A percentile compares a stretch with the other conserved stretches of the same genome.
Evolutionary conservation across 1,140 invertebrate species (phyloP).

Genomic region (Ostrea edulis): DNA sequence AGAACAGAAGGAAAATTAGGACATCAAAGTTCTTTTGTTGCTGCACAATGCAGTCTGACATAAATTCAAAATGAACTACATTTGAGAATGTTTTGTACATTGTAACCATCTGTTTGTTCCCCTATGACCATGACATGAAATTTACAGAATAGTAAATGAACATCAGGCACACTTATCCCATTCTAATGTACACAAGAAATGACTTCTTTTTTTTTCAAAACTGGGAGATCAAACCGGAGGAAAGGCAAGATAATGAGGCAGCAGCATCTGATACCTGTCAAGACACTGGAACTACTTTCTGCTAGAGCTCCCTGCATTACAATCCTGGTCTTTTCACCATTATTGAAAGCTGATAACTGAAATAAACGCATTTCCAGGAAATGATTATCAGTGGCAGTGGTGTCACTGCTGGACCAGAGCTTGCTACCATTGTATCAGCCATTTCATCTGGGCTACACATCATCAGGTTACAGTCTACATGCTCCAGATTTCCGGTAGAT

Average conservation of each 20-base stretch:
- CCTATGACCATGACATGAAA: background rate
- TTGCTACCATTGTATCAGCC: background rate
- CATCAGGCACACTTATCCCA: background rate
- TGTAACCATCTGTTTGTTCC: background rate
- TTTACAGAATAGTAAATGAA: background rate
- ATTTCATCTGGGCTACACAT: background rate
- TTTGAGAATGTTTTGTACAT: background rate
- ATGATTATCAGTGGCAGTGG: background rate
- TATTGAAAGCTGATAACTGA: conserved; percentile 11
- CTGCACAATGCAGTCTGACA: background rate
- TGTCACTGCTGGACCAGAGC: background rate
- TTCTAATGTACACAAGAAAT: background rate
- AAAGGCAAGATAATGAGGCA: background rate
- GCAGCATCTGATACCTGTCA: background rate
- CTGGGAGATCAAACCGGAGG: background rate
- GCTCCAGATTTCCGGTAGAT: conserved; percentile 10
- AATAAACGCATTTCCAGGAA: background rate
- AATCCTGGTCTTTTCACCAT: background rate
- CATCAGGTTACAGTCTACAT: conserved; percentile 28
- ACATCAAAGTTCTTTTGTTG: conserved; percentile 3
- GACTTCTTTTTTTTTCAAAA: background rate
- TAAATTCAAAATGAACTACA: background rate
- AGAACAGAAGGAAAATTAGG: background rate
- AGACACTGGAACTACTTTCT: background rate
- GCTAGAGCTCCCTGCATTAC: background rate